Conservation (phyloP, 2,797 vertebrate genomes). For the Anabacerthia variegaticeps region DNA sequence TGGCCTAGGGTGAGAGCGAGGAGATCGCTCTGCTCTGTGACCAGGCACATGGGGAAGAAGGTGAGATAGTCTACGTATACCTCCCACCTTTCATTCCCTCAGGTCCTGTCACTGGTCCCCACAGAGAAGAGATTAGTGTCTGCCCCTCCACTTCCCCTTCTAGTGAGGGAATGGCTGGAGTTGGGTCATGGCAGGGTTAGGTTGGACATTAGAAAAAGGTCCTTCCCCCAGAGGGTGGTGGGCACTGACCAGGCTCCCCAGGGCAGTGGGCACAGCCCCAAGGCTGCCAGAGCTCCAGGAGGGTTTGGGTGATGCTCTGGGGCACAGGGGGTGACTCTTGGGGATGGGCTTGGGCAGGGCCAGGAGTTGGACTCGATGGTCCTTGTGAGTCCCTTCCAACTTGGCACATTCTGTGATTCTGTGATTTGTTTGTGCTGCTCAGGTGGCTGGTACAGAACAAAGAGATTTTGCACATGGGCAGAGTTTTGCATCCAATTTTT, state of each 20-base stretch:
- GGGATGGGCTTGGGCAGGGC: neutral
- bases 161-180: neutral
- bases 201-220: neutral
- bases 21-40: neutral
- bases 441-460: neutral
- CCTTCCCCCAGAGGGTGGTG: neutral
- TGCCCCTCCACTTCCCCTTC: neutral
- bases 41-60: fast-evolving
- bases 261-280: neutral
- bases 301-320: neutral
- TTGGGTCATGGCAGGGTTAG: neutral
- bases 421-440: neutral
- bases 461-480: fast-evolving
- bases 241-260: neutral
- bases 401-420: neutral
- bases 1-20: neutral
- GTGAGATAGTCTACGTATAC: neutral
- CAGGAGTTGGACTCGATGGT: neutral
- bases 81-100: neutral
- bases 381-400: neutral
- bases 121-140: neutral
- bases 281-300: neutral
- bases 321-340: neutral
- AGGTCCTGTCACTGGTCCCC: neutral
- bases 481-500: neutral